These are phyloP conservation scores for Oryzias woworae DNA, from an alignment of 2,113 vertebrate genomes.

Conservation along the genomic window DNA sequence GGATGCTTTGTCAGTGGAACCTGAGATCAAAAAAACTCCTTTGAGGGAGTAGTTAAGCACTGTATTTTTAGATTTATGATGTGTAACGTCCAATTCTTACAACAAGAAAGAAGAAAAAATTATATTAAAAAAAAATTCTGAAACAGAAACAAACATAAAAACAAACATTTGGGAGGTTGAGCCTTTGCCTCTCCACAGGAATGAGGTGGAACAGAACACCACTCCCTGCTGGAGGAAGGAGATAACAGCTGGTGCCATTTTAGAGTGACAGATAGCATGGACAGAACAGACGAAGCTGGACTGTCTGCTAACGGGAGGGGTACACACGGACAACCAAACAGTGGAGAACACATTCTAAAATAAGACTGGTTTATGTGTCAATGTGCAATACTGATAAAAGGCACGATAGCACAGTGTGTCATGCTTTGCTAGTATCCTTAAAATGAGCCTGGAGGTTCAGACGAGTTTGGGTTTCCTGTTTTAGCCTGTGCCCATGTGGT, in stretches of 20 bases:
- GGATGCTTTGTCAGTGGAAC: slow-evolving; percentile 79
- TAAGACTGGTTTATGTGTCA: slow-evolving; percentile 56
- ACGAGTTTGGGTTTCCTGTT: slow-evolving; percentile 24
- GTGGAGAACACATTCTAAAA: slow-evolving; percentile 43
- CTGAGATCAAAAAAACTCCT: slow-evolving; percentile 80
- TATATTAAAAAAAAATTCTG: slow-evolving; percentile 39
- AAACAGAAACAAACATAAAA: slow-evolving; percentile 54
- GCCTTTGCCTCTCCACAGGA: slow-evolving; percentile 62
- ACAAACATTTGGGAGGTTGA: slow-evolving; percentile 69
- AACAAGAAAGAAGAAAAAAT: slow-evolving; percentile 41
- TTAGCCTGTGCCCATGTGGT: slow-evolving; percentile 36
- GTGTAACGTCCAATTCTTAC: slow-evolving; percentile 57
- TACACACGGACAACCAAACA: slow-evolving; percentile 20
- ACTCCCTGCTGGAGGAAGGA: slow-evolving; percentile 60
- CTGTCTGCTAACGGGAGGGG: slow-evolving; percentile 12
- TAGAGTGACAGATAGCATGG: slow-evolving; percentile 36
- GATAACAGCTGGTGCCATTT: slow-evolving; percentile 63
- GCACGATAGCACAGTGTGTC: slow-evolving; percentile 77
- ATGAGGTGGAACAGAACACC: slow-evolving; percentile 53
- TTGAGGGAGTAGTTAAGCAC: slow-evolving; percentile 66
- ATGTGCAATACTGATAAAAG: slow-evolving; percentile 76
- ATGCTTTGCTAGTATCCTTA: slow-evolving; percentile 68
- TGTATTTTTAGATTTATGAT: slow-evolving; percentile 71
- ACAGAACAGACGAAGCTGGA: slow-evolving; percentile 21
- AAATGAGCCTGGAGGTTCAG: slow-evolving; percentile 49